These are phyloP conservation scores for Pogonocherus hispidulus DNA, from an alignment of 2,888 invertebrate species.

Conservation along the genomic window DNA sequence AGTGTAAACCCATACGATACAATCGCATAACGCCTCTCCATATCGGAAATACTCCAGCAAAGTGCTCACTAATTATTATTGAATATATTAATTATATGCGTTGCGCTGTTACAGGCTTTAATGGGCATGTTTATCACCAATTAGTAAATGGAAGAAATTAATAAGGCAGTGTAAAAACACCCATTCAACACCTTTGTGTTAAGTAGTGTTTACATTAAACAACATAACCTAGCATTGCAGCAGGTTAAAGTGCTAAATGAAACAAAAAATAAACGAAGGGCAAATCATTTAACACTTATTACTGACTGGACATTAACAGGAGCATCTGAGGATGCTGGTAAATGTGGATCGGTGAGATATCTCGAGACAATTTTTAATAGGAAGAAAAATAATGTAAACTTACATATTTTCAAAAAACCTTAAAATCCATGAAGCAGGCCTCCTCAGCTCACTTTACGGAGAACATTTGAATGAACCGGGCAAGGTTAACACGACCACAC, in stretches of 20 bases:
- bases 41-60: constrained; percentile 1
- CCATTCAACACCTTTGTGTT: constrained; percentile 41
- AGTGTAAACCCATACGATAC: background rate
- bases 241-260: constrained; percentile 48
- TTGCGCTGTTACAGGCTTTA: constrained; percentile 32
- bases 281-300: constrained; percentile 63
- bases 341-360: background rate
- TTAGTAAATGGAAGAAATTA: constrained; percentile 38
- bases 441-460: constrained; percentile 47
- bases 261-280: constrained; percentile 58
- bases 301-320: constrained; percentile 4
- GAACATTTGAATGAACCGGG: constrained; percentile 55
- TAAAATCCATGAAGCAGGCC: constrained; percentile 51
- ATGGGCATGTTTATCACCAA: constrained; percentile 45
- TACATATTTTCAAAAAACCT: constrained; percentile 59
- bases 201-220: constrained; percentile 34
- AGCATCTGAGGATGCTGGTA: background rate
- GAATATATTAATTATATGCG: constrained; percentile 32
- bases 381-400: constrained; percentile 43
- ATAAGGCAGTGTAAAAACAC: constrained; percentile 39
- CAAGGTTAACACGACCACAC: constrained; percentile 54
- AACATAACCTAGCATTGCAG: constrained; percentile 46
- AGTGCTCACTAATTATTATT: constrained; percentile 2
- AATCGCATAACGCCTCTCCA: background rate
- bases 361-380: background rate